Percentiles rank a stretch among this genome's conserved stretches.
These are phyloP conservation scores for Formica exsecta DNA, from an alignment of 1,140 invertebrate genomes.

Conservation along the genomic window DNA sequence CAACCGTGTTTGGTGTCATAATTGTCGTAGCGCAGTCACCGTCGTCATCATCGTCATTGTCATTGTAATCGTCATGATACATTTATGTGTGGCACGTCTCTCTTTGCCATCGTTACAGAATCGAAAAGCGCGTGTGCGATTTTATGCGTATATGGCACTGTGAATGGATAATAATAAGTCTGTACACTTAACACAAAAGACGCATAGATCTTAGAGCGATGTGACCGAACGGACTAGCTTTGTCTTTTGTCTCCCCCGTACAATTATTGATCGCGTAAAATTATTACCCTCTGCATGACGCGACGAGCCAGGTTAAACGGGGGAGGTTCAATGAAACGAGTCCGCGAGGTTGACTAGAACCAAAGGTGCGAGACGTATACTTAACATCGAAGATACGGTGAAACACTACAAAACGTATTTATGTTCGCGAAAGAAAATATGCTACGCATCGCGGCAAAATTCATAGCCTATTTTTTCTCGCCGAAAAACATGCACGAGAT, in stretches of 20 bases:
- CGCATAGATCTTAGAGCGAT: constrained; percentile 41
- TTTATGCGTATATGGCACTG: constrained; percentile 56
- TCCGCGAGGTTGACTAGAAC: constrained; percentile 39
- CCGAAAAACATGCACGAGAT: not conserved
- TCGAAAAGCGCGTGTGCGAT: constrained; percentile 51
- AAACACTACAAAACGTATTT: not conserved
- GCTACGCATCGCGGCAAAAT: not conserved
- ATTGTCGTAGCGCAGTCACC: not conserved
- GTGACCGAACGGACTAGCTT: constrained; percentile 27
- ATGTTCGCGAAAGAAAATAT: not conserved
- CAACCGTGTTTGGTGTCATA: constrained; percentile 54
- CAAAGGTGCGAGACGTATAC: constrained; percentile 6
- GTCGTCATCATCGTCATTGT: not conserved
- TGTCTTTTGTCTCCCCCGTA: not conserved
- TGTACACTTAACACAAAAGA: constrained; percentile 51
- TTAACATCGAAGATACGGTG: not conserved
- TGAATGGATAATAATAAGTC: constrained; percentile 64
- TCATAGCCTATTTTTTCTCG: not conserved
- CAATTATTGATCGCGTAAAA: constrained; percentile 45
- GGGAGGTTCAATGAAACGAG: constrained; percentile 5
- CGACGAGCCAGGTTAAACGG: not conserved
- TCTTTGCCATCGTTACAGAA: constrained; percentile 61
- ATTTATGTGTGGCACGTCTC: not conserved
- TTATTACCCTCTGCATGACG: constrained; percentile 20
- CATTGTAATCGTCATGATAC: not conserved